Base-by-base conservation (phyloP, 2,888 invertebrate genomes). In the Hipparchia semele region DNA sequence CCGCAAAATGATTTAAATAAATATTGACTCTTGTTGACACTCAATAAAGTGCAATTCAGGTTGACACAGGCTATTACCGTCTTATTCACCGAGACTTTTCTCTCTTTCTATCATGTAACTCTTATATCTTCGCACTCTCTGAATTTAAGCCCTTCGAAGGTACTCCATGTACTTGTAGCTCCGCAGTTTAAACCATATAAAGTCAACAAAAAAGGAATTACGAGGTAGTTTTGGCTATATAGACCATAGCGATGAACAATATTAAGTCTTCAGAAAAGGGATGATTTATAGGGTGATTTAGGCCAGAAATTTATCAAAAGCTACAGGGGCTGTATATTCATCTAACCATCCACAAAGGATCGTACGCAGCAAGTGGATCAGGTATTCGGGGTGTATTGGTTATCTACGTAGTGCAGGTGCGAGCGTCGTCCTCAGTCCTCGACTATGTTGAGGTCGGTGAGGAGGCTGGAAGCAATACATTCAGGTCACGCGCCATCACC, bases 391-490 rank as follows among this genome's bases (percentile, higher is more conserved):
- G 70, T 64, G 56, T 66, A 53, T 61, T 65, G 67, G 68, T 73
- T 73, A 80, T 89, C 75, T 59, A 68, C 68, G 68, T 59, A 59
- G 68, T 13, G 56, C 45, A n/a, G 59, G 59, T 68, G 68, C 46
- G 49, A 46, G 62, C 49, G 56, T 2, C 46, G 73, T 70, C 77
- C 54, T 78, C 91, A 94, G 87, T 93, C 93, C 87, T 94, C 94
- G 83, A 92, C 93, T 86, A 94, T 94, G 85, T 83, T 84, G 80
- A 94, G 93, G 84, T 93, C 92, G 83, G 92, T 93, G 91, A 94
- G 92, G 81, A 94, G 91, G 90, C 94, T 94, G 94, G 87, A 94
- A 92, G 87, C 84, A 91, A 91, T 83, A 86, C 80, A 74, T 80
- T 68, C 75, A 77, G 79, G 85, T 89, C 85, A 88, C 56, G 74